Percentiles rank a stretch among this genome's conserved stretches.
Conservation (phyloP, 2,888 invertebrate species). For the Deroplatys truncata region DNA sequence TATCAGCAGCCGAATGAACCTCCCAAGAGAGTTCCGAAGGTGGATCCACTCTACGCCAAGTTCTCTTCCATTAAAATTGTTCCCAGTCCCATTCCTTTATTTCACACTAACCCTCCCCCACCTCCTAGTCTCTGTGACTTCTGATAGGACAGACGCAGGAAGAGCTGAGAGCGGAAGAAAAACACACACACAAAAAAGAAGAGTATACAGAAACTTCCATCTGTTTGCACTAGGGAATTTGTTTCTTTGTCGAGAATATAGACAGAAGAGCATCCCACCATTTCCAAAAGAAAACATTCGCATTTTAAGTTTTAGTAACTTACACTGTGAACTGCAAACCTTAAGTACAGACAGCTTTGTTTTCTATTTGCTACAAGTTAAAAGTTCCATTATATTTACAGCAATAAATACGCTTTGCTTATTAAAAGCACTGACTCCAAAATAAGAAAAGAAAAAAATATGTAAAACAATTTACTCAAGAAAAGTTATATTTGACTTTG, state of each 20-base stretch:
- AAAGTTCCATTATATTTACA: not conserved
- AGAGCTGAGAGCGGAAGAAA: not conserved
- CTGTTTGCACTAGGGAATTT: not conserved
- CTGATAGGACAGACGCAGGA: not conserved
- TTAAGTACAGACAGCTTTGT: not conserved
- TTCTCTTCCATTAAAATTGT: not conserved
- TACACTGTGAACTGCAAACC: not conserved
- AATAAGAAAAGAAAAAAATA: no score
- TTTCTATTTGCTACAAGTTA: not conserved
- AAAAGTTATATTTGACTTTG: no score
- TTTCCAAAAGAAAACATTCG: not conserved
- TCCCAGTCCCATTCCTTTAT: not conserved
- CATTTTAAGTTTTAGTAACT: not conserved
- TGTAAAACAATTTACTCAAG: no score
- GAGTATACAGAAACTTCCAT: not conserved
- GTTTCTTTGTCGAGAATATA: not conserved
- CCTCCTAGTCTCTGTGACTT: not conserved
- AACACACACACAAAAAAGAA: not conserved
- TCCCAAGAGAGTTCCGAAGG: not conserved
- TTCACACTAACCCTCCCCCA: not conserved
- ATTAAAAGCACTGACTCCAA: no score
- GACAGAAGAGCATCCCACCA: not conserved
- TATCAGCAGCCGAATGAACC: not conserved
- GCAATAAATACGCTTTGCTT: no score
- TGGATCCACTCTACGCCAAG: not conserved